Conservation (phyloP, 2,113 vertebrate genomes). For the Zapus hudsonius region DNA sequence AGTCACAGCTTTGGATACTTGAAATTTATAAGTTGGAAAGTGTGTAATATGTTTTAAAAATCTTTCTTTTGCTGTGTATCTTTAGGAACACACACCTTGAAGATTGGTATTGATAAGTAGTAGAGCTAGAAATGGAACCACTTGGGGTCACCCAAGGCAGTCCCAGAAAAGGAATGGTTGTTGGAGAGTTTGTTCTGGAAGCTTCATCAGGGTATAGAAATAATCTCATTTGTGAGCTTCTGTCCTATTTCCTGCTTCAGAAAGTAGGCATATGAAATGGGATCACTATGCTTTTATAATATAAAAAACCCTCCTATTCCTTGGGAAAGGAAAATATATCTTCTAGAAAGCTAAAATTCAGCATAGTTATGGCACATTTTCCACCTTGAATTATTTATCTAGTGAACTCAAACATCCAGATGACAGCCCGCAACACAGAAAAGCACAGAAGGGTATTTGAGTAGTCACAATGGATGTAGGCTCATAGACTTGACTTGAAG, state of each 20-base stretch:
- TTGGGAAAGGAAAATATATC: background rate
- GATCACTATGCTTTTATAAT: background rate
- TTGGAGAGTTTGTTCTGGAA: conserved; percentile 2
- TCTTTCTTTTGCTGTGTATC: background rate
- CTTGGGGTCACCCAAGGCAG: background rate
- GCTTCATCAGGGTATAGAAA: background rate
- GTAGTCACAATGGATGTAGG: background rate
- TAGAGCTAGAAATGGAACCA: background rate
- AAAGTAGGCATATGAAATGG: background rate
- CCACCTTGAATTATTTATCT: conserved; percentile 8
- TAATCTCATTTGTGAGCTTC: conserved; percentile 7
- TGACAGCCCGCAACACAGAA: background rate
- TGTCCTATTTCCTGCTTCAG: background rate
- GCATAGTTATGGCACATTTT: background rate
- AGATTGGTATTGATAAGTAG: background rate
- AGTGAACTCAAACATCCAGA: background rate
- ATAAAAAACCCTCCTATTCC: background rate
- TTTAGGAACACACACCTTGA: conserved; percentile 10
- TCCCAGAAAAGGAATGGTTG: background rate
- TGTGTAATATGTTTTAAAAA: background rate
- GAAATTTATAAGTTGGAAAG: conserved; percentile 24
- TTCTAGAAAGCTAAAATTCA: conserved; percentile 17
- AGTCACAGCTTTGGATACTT: background rate
- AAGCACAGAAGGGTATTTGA: background rate
- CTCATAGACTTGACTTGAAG: background rate